phyloP scores from a whole-genome alignment of 2,113 vertebrate species.

The Catagonus wagneri region DNA sequence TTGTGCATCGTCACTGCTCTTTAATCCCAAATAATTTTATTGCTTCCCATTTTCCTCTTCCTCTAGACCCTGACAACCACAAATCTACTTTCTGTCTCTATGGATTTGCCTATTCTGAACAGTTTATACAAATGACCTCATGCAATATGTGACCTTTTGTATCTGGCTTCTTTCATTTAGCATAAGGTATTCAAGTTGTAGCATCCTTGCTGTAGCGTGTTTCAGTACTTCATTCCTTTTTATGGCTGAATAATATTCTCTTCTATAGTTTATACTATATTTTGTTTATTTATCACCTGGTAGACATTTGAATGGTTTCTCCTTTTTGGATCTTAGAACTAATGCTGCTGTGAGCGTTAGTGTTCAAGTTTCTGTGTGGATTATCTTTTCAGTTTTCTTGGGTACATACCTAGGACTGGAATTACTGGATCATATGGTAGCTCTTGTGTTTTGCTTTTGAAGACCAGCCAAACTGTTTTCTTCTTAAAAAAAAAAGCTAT shows the following conservation, averaged over 20 bases:
- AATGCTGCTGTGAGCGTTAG: not conserved
- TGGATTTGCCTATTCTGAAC: not conserved
- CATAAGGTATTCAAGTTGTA: not conserved
- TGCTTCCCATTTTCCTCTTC: not conserved
- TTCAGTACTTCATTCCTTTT: not conserved
- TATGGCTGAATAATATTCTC: not conserved
- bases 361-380: not conserved
- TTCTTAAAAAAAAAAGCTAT: too few species aligned
- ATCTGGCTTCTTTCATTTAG: slow-evolving; percentile 23
- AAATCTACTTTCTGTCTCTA: not conserved
- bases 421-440: not conserved
- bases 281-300: not conserved
- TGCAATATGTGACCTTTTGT: not conserved
- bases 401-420: not conserved
- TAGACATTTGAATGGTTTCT: not conserved
- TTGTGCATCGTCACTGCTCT: not conserved
- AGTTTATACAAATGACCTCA: not conserved
- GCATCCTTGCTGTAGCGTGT: not conserved
- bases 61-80: not conserved
- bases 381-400: slow-evolving; percentile 2
- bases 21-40: not conserved
- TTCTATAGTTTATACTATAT: not conserved
- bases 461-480: not conserved
- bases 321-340: not conserved
- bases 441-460: not conserved